Base-by-base conservation (phyloP, 1,140 invertebrate species). In the Latrodectus geometricus region DNA sequence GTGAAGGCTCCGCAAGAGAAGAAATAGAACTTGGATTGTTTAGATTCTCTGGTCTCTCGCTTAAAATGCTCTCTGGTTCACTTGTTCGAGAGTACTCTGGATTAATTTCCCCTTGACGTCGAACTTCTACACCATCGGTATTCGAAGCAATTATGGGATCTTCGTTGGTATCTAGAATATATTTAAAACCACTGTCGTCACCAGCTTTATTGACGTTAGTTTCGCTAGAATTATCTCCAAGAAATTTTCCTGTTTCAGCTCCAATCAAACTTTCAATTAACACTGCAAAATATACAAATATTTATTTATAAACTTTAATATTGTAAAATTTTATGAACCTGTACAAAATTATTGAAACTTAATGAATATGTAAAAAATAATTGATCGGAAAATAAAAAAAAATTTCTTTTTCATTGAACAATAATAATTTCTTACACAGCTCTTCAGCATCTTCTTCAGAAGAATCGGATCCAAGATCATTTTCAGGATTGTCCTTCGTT, bases 81-180 rank as follows among this genome's bases (percentile, higher is more conserved):
- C 17, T 61, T 61, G 54, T 11, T 61, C 17, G 54, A 61, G 17
- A n/a, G 21, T 74, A 74, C 70, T 72, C 78, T 12, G 73, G 61
- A 21, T 65, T 48, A n/a, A 65, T 9, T 12, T 83, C 81, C n/a
- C 48, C 82, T 69, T 76, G 61, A 23, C 79, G 66, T 56, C 66
- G 70, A 5, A 70, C 52, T 54, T 81, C 65, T 54, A 20, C 50
- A 8, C 74, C 70, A 56, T 61, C 80, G 11, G 48, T 15, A 4
- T 83, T 83, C 35, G 70, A 35, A 9, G 14, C 21, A 15, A 48
- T 9, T 15, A 73, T 12, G 21, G 66, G 23, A 61, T 82, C 14
- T 72, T 72, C 50, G 9, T 11, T 20, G 12, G 9, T 15, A n/a
- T 72, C 79, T 1, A 50, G 35, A n/a, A 52, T 17, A 61, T 54